phyloP scores from a whole-genome alignment of 1,140 invertebrate genomes.

The Coenobita brevimanus region DNA sequence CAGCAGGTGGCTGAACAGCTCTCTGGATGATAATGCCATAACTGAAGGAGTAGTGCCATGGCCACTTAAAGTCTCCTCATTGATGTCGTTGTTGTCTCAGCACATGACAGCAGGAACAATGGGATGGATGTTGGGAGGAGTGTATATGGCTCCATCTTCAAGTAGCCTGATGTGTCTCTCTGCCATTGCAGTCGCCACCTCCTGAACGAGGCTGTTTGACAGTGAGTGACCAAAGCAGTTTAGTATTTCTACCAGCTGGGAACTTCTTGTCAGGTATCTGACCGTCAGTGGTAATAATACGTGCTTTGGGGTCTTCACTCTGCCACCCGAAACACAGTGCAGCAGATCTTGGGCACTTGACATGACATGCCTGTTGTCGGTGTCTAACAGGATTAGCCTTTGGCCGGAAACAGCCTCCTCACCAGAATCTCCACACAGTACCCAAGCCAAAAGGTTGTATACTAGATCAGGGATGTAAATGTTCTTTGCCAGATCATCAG shows the following conservation, averaged over 20 bases:
- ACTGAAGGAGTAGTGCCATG: neutral
- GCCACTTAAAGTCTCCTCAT: no score
- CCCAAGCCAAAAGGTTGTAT: conserved; percentile 1
- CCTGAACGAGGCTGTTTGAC: neutral
- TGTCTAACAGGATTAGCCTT: neutral
- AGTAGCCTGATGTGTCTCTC: neutral
- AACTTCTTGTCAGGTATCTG: conserved; percentile 11
- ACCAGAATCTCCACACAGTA: no score
- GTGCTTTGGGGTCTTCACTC: no score
- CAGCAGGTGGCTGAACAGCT: neutral
- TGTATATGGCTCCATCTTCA: neutral
- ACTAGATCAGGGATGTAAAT: conserved; percentile 13
- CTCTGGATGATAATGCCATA: neutral
- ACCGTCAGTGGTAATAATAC: conserved; percentile 1
- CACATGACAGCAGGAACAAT: neutral
- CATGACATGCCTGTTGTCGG: no score
- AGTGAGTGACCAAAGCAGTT: neutral
- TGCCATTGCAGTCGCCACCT: neutral
- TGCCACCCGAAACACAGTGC: neutral
- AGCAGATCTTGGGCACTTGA: neutral
- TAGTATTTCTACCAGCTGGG: neutral
- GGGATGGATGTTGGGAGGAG: no score
- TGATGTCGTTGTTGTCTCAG: conserved; percentile 14
- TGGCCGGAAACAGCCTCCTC: neutral
- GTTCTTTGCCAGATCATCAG: neutral